Conservation (phyloP, 1,140 invertebrate genomes). For the Orchesella cincta region DNA sequence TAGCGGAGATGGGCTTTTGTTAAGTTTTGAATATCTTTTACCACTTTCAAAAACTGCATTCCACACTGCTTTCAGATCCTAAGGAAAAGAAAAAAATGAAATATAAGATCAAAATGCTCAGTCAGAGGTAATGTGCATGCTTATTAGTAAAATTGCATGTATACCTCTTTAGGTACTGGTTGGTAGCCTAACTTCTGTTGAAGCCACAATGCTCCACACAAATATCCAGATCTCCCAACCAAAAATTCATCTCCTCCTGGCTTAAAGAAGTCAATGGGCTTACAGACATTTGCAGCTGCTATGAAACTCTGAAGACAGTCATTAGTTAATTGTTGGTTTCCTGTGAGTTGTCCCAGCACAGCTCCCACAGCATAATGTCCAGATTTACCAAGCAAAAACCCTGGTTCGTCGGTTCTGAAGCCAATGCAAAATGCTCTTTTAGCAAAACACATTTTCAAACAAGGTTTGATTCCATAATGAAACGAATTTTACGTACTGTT, state of each 20-base stretch:
- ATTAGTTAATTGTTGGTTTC: conserved; percentile 27
- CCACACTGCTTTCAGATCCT: conserved; percentile 62
- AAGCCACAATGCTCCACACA: conserved; percentile 74
- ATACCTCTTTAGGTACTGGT: conserved; percentile 18
- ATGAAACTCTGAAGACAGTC: conserved; percentile 51
- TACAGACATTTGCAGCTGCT: conserved; percentile 53
- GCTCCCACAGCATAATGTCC: conserved; percentile 58
- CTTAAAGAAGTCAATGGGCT: conserved; percentile 65
- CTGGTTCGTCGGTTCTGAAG: conserved; percentile 49
- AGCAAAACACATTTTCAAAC: conserved; percentile 7
- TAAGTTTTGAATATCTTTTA: conserved; percentile 64
- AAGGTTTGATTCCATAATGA: conserved; percentile 25
- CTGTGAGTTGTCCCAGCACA: conserved; percentile 47
- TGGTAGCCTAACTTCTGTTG: conserved; percentile 62
- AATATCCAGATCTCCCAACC: conserved; percentile 77
- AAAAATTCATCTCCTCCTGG: conserved; percentile 80
- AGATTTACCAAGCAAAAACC: conserved; percentile 59
- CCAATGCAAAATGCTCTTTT: background rate
- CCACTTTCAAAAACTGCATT: conserved; percentile 70
- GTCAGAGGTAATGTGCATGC: conserved; percentile 6
- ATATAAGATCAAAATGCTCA: conserved; percentile 49
- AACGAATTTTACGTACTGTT: conserved; percentile 52
- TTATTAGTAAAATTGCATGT: background rate
- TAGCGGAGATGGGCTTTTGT: conserved; percentile 67
- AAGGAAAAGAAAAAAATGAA: conserved; percentile 52